phyloP scores from a whole-genome alignment of 2,113 vertebrate genomes.

The Xiphophorus couchianus region DNA sequence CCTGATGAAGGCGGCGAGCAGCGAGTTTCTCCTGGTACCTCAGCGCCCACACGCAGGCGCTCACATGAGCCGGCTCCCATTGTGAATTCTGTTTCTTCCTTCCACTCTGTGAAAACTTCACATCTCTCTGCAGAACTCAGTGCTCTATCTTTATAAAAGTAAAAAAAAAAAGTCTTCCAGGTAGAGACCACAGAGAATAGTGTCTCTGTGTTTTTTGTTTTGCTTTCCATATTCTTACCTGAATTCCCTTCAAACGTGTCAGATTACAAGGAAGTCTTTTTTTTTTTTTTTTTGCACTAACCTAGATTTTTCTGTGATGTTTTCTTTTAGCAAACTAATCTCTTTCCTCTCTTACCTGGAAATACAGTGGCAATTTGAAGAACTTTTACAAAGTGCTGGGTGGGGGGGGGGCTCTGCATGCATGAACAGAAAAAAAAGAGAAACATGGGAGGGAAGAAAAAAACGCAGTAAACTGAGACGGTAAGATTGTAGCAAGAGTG shows the following conservation, averaged over 20 bases:
- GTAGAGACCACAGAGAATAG: slow-evolving; percentile 54
- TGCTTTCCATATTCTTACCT: slow-evolving; percentile 35
- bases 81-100: slow-evolving; percentile 41
- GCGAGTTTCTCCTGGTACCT: slow-evolving; percentile 50
- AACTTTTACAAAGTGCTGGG: slow-evolving; percentile 24
- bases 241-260: slow-evolving; percentile 45
- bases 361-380: background rate
- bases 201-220: slow-evolving; percentile 44
- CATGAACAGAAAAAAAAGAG: slow-evolving; percentile 8
- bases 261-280: slow-evolving; percentile 32
- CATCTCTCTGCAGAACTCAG: slow-evolving; percentile 40
- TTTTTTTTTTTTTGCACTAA: slow-evolving; percentile 21
- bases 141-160: slow-evolving; percentile 9
- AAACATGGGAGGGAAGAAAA: background rate
- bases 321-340: slow-evolving; percentile 6
- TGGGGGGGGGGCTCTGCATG: no score
- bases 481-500: slow-evolving; percentile 6
- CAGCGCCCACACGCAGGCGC: slow-evolving; percentile 45
- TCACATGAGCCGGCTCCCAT: slow-evolving; percentile 27
- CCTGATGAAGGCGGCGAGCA: slow-evolving; percentile 38
- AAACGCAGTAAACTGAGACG: slow-evolving; percentile 21
- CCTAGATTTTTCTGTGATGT: slow-evolving; percentile 35
- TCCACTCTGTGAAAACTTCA: slow-evolving; percentile 36
- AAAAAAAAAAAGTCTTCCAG: slow-evolving; percentile 26
- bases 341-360: slow-evolving; percentile 7